These are phyloP conservation scores for Manis javanica DNA, from an alignment of 2,797 vertebrate species.

Conservation along the genomic window DNA sequence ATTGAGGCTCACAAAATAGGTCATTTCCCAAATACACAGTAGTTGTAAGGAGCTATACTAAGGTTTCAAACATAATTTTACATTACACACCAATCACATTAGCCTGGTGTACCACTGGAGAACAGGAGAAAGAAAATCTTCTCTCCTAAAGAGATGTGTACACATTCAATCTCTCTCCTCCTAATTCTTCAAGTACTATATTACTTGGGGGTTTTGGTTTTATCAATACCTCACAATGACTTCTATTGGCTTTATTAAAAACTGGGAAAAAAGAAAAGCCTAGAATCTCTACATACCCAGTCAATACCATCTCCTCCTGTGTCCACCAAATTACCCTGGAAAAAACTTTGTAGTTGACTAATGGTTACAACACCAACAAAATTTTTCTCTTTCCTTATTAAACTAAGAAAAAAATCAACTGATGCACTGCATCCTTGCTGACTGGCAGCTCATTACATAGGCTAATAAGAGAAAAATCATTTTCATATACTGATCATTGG, in stretches of 20 bases:
- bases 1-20: constrained; percentile 20
- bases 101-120: not conserved
- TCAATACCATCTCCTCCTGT: constrained; percentile 10
- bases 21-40: not conserved
- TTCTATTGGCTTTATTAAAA: constrained; percentile 62
- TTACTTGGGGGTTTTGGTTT: not conserved
- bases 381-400: constrained; percentile 65
- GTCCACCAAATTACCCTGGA: constrained; percentile 49
- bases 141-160: not conserved
- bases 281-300: not conserved
- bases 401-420: not conserved
- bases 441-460: constrained; percentile 73
- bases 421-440: constrained; percentile 37
- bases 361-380: not conserved
- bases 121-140: not conserved
- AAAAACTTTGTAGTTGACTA: constrained; percentile 58
- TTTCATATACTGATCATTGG: constrained; percentile 44
- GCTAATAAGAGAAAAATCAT: constrained; percentile 68
- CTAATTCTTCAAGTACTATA: not conserved
- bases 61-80: not conserved
- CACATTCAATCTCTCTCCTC: not conserved
- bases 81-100: not conserved
- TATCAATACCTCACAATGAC: not conserved
- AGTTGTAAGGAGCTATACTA: not conserved
- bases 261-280: not conserved